Base-by-base conservation (phyloP, 2,888 invertebrate species). In the Liopterus haemorrhoidalis region DNA sequence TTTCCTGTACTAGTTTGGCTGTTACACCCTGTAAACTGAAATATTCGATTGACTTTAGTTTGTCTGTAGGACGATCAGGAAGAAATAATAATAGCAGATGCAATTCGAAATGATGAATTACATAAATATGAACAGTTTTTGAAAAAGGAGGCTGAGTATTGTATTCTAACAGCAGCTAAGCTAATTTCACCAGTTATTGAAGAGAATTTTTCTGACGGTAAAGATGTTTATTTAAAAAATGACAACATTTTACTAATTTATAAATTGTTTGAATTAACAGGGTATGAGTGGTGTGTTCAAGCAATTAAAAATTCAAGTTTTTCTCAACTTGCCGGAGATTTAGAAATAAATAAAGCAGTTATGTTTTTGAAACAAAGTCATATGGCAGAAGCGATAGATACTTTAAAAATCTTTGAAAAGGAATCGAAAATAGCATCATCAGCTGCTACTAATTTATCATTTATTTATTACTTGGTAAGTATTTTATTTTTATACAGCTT, bases 301-400 rank as follows among this genome's bases (percentile, higher is more conserved):
- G 82, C 88, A 15, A 86, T 97, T 38, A 91, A 93, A 63, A 83
- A 85, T 33, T 93, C 95, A n/a, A 82, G 80, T 63, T 88, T 85
- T 58, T 78, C 83, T 24, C 78, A 79, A 63, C 73, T 91, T 52
- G 92, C 88, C 30, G 85, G 82, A 57, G 95, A 87, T 71, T 70
- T 94, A 53, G 93, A 94, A 69, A 83, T 93, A 51, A 91, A 89
- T 67, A 92, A 92, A 67, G 90, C 90, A 0, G 79, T 90, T 50
- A 87, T 87, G 63, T 86, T 81, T 64, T 69, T 92, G 37, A 83
- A 86, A 48, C 85, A 88, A 64, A 81, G 85, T 50, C 85, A 91
- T 62, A 76, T 90, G 40, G 72, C 71, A 37, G 74, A 85, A 66
- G 91, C 92, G 0, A 81, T 89, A 39, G 89, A 88, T 52, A 86